Evolutionary conservation across 2,888 invertebrate genomes (phyloP).

Genomic region (Empis stercorea): DNA sequence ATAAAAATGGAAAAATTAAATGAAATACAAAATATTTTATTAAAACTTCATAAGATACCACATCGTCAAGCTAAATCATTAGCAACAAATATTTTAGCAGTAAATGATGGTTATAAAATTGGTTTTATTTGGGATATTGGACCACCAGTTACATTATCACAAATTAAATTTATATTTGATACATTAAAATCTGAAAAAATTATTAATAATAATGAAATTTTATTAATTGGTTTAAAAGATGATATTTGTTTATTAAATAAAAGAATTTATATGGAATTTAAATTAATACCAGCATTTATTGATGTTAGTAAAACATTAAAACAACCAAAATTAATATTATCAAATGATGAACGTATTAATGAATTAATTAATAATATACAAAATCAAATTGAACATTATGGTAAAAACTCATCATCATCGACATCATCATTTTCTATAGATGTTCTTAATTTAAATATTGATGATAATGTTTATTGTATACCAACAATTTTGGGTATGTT

Average conservation of each 20-base stretch:
- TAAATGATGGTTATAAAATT: conserved; percentile 19
- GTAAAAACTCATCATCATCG: too few species aligned
- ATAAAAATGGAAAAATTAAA: conserved; percentile 10
- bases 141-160: conserved; percentile 9
- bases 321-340: conserved; percentile 8
- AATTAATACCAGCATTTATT: conserved; percentile 8
- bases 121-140: conserved; percentile 23
- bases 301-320: conserved; percentile 13
- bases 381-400: not conserved
- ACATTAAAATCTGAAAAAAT: conserved; percentile 14
- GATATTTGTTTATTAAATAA: conserved; percentile 17
- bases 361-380: not conserved
- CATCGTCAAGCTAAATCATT: conserved; percentile 9
- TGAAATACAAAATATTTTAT: conserved; percentile 8
- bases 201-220: conserved; percentile 10
- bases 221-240: conserved; percentile 14
- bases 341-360: not conserved
- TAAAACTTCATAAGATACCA: conserved; percentile 8
- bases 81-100: conserved; percentile 9
- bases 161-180: conserved; percentile 12
- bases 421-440: too few species aligned
- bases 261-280: conserved; percentile 6
- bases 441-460: not conserved
- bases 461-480: conserved; percentile 17
- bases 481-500: conserved; percentile 24